Evolutionary conservation across 37 sponge, comb jelly and placozoan genomes (phyloP).

Genomic region (Haliclona indistincta): DNA sequence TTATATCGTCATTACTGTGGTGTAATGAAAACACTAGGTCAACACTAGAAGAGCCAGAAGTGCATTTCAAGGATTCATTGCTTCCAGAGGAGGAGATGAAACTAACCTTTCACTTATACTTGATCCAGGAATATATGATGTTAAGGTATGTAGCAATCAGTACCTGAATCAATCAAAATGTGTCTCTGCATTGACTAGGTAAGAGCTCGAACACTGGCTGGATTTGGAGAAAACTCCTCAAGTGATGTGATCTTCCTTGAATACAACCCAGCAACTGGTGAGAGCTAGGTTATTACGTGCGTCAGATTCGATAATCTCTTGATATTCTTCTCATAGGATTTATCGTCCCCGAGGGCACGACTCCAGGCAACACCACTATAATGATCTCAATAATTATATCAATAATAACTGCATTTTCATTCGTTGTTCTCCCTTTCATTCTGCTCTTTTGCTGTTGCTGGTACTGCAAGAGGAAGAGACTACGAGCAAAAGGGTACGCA

Average conservation of each 20-base stretch:
- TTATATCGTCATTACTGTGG: no score
- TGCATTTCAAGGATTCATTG: no score
- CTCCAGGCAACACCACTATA: no score
- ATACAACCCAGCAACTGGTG: neutral
- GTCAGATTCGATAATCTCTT: neutral
- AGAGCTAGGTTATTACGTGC: neutral
- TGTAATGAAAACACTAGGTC: no score
- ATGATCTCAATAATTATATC: neutral
- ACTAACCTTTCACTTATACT: neutral
- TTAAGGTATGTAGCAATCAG: conserved; percentile 9
- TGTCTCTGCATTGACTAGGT: neutral
- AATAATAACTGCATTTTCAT: neutral
- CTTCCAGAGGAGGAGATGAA: no score
- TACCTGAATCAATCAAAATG: neutral
- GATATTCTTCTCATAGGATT: neutral
- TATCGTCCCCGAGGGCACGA: no score
- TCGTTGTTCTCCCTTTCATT: no score
- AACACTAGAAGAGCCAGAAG: no score
- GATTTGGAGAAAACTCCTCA: neutral
- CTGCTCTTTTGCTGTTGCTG: no score
- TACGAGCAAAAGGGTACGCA: no score
- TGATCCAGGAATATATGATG: conserved; percentile 14
- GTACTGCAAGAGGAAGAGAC: no score
- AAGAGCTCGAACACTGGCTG: neutral
- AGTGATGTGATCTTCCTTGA: neutral